Evolutionary conservation across 2,797 vertebrate genomes (phyloP), one percentile per base, ranked within the genome.

Genomic region (Fratercula arctica): DNA sequence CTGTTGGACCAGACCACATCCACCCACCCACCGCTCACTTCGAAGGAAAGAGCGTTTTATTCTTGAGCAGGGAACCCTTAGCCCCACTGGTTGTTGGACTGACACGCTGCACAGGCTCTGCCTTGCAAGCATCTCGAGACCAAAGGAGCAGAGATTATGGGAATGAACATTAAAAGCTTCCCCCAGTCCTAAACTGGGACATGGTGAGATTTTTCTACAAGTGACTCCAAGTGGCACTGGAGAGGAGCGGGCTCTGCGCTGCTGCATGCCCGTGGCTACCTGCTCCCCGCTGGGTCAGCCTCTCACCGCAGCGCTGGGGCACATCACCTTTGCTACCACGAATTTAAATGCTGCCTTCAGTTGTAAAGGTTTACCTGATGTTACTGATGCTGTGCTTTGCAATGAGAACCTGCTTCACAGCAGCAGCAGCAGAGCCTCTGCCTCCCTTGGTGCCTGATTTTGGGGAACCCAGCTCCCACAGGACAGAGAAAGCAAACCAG

Each of bases 61-160:
- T 63, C 29, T 41, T 1, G 2, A 39, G 23, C 33, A 63, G 24
- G 51, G 26, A 43, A 31, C 50, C 33, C 33, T 45, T 12, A 29
- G 41, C 25, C 41, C 33, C 16, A 1, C 25, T 2, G 4, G 39
- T 37, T 2, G 0, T 5, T 25, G 61, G 50, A 45, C 25, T 1
- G 4, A 54, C 0, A 3, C 20, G 24, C 9, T 15, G 25, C 50
- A 18, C 33, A 35, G 61, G 50, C 50, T 18, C 20, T n/a, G 19
- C 12, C 76, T 46, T 4, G 0, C 33, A 45, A 66, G 39, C 6
- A 6, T 12, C 61, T 45, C 7, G 0, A 31, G 33, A 35, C 33
- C 39, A 19, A 45, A 46, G 41, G 16, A 46, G 26, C 39, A 19
- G 50, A 45, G 63, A 17, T 29, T 11, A 35, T 1, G 15, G 37